These are phyloP conservation scores for Arremon brunneinucha DNA, from an alignment of 2,797 vertebrate species.

Conservation along the genomic window DNA sequence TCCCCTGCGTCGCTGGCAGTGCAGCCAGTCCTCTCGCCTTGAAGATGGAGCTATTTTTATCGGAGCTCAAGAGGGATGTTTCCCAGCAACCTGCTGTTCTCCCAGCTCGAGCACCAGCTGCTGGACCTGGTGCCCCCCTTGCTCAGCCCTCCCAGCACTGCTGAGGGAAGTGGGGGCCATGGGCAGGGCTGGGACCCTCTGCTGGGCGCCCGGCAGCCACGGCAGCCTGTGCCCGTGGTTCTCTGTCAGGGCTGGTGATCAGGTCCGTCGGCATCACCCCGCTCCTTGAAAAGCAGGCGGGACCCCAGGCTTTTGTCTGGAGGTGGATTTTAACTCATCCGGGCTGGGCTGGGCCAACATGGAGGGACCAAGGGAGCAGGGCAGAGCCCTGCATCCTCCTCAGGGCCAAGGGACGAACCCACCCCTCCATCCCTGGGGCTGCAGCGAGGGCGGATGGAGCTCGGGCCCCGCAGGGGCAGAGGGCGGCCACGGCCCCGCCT, in stretches of 20 bases:
- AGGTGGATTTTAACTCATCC: neutral
- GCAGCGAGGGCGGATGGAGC: fast-evolving
- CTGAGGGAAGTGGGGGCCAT: neutral
- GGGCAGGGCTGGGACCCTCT: fast-evolving
- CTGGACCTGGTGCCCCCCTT: neutral
- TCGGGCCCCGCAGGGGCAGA: fast-evolving
- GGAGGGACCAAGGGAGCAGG: neutral
- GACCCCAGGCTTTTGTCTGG: neutral
- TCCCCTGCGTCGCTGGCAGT: neutral
- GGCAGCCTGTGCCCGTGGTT: fast-evolving
- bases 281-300: neutral
- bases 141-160: neutral
- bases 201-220: neutral
- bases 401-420: fast-evolving
- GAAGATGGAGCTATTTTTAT: slow-evolving; percentile 60
- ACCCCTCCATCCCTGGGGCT: fast-evolving
- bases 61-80: slow-evolving; percentile 62
- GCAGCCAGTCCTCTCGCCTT: slow-evolving; percentile 19
- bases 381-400: neutral
- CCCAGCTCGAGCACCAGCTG: neutral
- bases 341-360: neutral
- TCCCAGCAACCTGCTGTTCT: slow-evolving; percentile 60
- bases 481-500: neutral
- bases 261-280: fast-evolving
- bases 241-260: neutral